A percentile compares a stretch with the other conserved stretches of the same genome.
Conservation (phyloP, 35 echinoderm and acorn worm species). For the Stichopus chloronotus region DNA sequence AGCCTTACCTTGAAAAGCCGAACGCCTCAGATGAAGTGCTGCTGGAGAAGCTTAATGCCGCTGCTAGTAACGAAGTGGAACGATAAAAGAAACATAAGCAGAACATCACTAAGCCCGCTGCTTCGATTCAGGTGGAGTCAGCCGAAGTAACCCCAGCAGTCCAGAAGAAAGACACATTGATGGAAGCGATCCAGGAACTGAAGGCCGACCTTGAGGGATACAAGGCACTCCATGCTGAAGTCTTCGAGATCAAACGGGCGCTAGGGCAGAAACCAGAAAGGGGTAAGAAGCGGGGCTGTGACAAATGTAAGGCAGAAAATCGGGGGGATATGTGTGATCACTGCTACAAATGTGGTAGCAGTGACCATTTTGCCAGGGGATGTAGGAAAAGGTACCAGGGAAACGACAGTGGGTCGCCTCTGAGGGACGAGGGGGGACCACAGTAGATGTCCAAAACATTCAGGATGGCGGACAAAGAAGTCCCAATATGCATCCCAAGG, state of each 20-base stretch:
- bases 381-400: constrained; percentile 43
- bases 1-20: background rate
- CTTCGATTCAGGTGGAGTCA: background rate
- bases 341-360: constrained; percentile 68
- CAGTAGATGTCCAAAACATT: constrained; percentile 10
- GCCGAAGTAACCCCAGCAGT: background rate
- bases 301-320: background rate
- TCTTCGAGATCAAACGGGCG: no score
- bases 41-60: constrained; percentile 29
- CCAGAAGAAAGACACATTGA: constrained; percentile 1
- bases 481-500: no score
- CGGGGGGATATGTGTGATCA: constrained; percentile 52
- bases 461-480: no score
- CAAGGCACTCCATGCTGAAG: background rate
- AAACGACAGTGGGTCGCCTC: constrained; percentile 50
- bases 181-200: background rate
- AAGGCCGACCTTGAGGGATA: background rate
- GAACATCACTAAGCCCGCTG: background rate
- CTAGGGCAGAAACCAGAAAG: background rate
- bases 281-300: constrained; percentile 40
- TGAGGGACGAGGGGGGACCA: constrained; percentile 24
- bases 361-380: constrained; percentile 58
- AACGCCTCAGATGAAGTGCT: constrained; percentile 51
- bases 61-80: background rate
- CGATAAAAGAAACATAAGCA: background rate